Percentiles rank a stretch among this genome's conserved stretches.
Conservation (phyloP, 2,888 invertebrate species). For the Diarsia mendica region DNA sequence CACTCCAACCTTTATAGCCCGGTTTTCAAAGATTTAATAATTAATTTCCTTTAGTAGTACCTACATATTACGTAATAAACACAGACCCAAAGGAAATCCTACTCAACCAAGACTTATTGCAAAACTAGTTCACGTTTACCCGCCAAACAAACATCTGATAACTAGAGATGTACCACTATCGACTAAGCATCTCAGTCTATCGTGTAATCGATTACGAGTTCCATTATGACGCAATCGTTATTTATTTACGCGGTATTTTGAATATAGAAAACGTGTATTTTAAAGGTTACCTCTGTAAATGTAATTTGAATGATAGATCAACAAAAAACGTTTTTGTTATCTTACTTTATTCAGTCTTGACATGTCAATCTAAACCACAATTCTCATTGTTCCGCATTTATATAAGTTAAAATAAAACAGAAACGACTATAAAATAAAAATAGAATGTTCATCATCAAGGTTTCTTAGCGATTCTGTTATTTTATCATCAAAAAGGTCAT, state of each 20-base stretch:
- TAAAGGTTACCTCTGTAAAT: slow-evolving; percentile 56
- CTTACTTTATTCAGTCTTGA: slow-evolving; percentile 12
- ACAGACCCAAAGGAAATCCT: slow-evolving; percentile 66
- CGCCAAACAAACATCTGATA: slow-evolving; percentile 64
- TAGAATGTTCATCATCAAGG: slow-evolving; percentile 35
- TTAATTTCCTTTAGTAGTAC: slow-evolving; percentile 30
- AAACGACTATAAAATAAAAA: slow-evolving; percentile 10
- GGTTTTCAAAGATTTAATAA: slow-evolving; percentile 47
- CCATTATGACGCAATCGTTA: slow-evolving; percentile 45
- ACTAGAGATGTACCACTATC: slow-evolving; percentile 69
- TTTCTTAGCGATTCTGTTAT: slow-evolving; percentile 3
- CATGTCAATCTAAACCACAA: slow-evolving; percentile 22
- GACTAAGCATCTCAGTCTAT: slow-evolving; percentile 36
- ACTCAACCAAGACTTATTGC: slow-evolving; percentile 64
- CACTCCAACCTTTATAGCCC: slow-evolving; percentile 11
- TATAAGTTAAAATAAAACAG: not conserved
- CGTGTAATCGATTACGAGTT: slow-evolving; percentile 45
- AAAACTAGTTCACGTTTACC: slow-evolving; percentile 62
- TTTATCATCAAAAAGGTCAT: slow-evolving; percentile 30
- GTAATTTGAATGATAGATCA: slow-evolving; percentile 31
- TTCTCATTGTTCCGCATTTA: slow-evolving; percentile 1
- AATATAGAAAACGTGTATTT: slow-evolving; percentile 47
- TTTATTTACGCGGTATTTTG: slow-evolving; percentile 39
- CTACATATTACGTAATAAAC: slow-evolving; percentile 31
- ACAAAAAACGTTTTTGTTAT: slow-evolving; percentile 51